phyloP scores from a whole-genome alignment of 2,888 invertebrate genomes.

The Zonitis immaculata region DNA sequence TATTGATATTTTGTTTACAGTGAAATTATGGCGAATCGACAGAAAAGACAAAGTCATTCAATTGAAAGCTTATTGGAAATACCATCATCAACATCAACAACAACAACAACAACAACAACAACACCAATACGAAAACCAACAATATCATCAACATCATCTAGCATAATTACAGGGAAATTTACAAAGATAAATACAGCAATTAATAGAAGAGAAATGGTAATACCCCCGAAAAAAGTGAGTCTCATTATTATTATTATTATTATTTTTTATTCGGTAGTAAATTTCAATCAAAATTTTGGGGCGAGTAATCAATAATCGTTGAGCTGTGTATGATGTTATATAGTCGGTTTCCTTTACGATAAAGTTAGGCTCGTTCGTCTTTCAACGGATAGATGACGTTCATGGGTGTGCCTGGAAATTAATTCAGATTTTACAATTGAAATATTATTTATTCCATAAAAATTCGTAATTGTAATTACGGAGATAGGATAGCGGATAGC shows the following conservation, averaged over 20 bases:
- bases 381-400: neutral
- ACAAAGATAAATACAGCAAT: slow-evolving; percentile 24
- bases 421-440: too few species aligned
- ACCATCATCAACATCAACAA: slow-evolving; percentile 38
- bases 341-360: neutral
- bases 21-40: slow-evolving; percentile 41
- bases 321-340: too few species aligned
- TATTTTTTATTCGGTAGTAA: too few species aligned
- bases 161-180: slow-evolving; percentile 21
- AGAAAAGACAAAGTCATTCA: slow-evolving; percentile 52
- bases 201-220: slow-evolving; percentile 28
- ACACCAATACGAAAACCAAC: neutral
- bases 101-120: neutral
- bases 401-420: too few species aligned
- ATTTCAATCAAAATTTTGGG: too few species aligned
- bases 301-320: too few species aligned
- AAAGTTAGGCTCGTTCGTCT: neutral
- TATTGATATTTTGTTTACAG: slow-evolving; percentile 36
- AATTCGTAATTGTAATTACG: too few species aligned
- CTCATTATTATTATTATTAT: too few species aligned
- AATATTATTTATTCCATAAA: too few species aligned
- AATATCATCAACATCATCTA: neutral
- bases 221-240: slow-evolving; percentile 51
- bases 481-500: too few species aligned
- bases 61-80: slow-evolving; percentile 54